Conservation (phyloP, 2,888 invertebrate genomes). For the Pandemis heparana region DNA sequence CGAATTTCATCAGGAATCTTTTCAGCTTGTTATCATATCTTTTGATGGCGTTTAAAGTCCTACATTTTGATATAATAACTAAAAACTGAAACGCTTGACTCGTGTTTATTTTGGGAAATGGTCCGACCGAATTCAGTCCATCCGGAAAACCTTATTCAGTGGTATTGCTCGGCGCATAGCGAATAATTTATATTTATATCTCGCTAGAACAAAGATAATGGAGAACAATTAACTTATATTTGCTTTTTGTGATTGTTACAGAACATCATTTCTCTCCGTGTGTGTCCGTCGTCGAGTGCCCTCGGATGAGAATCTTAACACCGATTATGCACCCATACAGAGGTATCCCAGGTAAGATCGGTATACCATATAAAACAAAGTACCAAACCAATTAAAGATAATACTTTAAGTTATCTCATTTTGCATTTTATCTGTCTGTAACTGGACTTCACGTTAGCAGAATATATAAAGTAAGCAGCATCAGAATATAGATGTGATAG, state of each 20-base stretch:
- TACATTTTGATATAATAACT: neutral
- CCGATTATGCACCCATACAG: constrained; percentile 93
- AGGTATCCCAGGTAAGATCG: constrained; percentile 89
- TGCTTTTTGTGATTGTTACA: constrained; percentile 60
- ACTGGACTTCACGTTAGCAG: constrained; percentile 41
- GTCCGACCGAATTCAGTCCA: too few species aligned
- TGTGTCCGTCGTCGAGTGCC: constrained; percentile 94
- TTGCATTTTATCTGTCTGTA: constrained; percentile 41
- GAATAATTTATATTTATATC: too few species aligned
- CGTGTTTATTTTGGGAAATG: too few species aligned
- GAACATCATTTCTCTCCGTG: constrained; percentile 92
- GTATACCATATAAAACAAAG: neutral
- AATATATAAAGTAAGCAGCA: constrained; percentile 41
- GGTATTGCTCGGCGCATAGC: too few species aligned
- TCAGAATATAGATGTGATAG: constrained; percentile 37
- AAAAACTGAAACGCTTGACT: too few species aligned
- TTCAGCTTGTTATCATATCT: neutral
- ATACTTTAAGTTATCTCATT: constrained; percentile 20
- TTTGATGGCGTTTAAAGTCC: neutral
- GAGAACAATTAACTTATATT: neutral
- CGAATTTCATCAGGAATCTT: neutral
- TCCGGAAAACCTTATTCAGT: too few species aligned
- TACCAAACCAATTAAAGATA: neutral
- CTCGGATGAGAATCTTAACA: constrained; percentile 94
- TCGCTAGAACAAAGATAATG: too few species aligned